Evolutionary conservation across 1,140 invertebrate species (phyloP).

Genomic region (Brachionus rotundiformis): DNA sequence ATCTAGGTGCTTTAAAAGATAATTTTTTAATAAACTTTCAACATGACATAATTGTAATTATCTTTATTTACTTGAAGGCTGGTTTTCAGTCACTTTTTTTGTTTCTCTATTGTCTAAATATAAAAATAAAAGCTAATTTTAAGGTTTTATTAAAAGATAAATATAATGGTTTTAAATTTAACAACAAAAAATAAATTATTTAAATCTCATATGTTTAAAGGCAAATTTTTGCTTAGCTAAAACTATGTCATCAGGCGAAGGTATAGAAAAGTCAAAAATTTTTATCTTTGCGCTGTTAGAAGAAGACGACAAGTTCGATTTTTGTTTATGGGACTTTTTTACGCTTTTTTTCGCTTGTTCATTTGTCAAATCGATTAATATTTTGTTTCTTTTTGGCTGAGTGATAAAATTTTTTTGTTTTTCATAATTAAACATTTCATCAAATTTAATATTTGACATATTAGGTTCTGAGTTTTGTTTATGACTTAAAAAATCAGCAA

Average conservation of each 20-base stretch:
- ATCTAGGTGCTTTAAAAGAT: slow-evolving; percentile 13
- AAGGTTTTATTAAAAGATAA: slow-evolving; percentile 1
- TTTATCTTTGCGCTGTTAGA: slow-evolving; percentile 48
- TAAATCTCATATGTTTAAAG: slow-evolving; percentile 53
- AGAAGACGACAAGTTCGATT: slow-evolving; percentile 25
- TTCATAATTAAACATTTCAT: neutral
- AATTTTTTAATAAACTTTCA: neutral
- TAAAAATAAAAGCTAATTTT: neutral
- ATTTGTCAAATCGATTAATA: slow-evolving; percentile 5
- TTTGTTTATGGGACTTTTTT: neutral
- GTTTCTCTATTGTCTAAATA: slow-evolving; percentile 4
- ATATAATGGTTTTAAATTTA: neutral
- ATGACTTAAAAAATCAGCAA: neutral
- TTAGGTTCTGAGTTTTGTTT: neutral
- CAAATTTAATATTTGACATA: neutral
- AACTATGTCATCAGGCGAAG: slow-evolving; percentile 69
- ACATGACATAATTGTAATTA: too few species aligned
- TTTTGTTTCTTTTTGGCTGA: neutral
- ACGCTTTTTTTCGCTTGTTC: slow-evolving; percentile 8
- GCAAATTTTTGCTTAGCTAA: slow-evolving; percentile 59
- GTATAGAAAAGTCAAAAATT: slow-evolving; percentile 68
- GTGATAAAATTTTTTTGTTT: slow-evolving; percentile 4
- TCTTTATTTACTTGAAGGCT: slow-evolving; percentile 25
- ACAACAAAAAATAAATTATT: slow-evolving; percentile 31
- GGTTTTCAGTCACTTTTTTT: neutral